A percentile compares a stretch with the other conserved stretches of the same genome.
Conservation (phyloP, 2,113 vertebrate species). For the Hypomesus transpacificus region DNA sequence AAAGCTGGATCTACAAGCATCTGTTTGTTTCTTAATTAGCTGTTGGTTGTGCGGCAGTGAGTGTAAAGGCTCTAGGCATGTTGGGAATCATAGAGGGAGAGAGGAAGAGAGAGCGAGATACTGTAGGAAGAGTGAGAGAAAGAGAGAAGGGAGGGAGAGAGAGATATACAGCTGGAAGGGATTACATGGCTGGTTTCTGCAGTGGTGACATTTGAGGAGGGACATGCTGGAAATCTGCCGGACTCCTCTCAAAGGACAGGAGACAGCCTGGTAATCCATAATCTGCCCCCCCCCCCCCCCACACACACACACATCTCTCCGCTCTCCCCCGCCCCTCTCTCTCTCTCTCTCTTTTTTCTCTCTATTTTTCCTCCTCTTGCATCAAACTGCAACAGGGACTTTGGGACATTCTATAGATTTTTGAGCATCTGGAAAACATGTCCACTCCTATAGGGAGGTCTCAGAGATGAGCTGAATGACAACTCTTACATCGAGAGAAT, state of each 20-base stretch:
- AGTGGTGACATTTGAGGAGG: slow-evolving; percentile 10
- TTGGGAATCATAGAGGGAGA: not conserved
- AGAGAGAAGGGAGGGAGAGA: slow-evolving; percentile 4
- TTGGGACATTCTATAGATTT: not conserved
- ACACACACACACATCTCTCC: not conserved
- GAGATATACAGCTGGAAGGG: not conserved
- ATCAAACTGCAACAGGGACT: not conserved
- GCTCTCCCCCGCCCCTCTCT: not conserved
- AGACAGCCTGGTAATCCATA: not conserved
- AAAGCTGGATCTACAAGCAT: too few species aligned
- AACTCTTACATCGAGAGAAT: not conserved
- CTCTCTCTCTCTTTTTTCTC: not conserved
- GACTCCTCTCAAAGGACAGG: slow-evolving; percentile 1
- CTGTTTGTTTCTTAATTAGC: too few species aligned
- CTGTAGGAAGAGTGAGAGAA: not conserved
- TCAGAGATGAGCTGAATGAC: not conserved
- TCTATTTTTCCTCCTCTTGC: not conserved
- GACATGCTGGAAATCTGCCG: not conserved
- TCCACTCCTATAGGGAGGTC: not conserved
- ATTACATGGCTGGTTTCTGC: not conserved
- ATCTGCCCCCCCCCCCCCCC: not conserved
- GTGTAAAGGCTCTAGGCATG: too few species aligned
- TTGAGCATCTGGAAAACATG: too few species aligned
- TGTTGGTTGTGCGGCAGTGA: too few species aligned
- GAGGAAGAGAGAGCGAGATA: not conserved